These are phyloP conservation scores for Gasterosteus aculeatus DNA, from an alignment of 2,113 vertebrate genomes.

Conservation along the genomic window DNA sequence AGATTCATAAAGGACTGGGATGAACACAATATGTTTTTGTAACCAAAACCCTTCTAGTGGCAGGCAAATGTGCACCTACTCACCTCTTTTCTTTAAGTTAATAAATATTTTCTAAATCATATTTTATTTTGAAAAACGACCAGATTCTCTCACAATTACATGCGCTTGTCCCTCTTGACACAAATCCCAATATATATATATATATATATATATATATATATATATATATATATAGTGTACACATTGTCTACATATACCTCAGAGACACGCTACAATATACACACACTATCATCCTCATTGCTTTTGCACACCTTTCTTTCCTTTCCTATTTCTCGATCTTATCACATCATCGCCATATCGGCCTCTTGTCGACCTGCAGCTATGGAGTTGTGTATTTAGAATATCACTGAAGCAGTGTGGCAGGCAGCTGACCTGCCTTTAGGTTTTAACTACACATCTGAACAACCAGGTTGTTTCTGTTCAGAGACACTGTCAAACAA, in stretches of 20 bases:
- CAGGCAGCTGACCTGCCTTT: slow-evolving; percentile 16
- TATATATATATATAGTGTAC: no score
- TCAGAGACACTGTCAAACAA: slow-evolving; percentile 27
- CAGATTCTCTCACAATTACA: no score
- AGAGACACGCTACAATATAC: background rate
- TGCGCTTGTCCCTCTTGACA: no score
- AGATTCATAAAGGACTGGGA: background rate
- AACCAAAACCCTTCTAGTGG: background rate
- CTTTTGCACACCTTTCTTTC: background rate
- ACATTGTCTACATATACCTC: background rate
- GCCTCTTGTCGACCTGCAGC: slow-evolving; percentile 5
- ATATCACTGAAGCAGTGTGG: slow-evolving; percentile 24
- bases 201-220: no score
- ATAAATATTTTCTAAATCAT: background rate
- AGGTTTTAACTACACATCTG: slow-evolving; percentile 4
- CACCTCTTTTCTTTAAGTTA: background rate
- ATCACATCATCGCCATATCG: slow-evolving; percentile 1
- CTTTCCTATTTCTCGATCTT: background rate
- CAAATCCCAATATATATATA: no score
- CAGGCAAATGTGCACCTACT: background rate
- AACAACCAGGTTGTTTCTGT: slow-evolving; percentile 15
- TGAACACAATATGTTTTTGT: background rate
- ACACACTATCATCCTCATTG: background rate
- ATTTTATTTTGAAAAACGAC: no score
- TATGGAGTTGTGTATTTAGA: slow-evolving; percentile 5